Evolutionary conservation across 2,113 vertebrate genomes (phyloP), one percentile per base, ranked within the genome.

Genomic region (Sinocyclocheilus rhinocerous): DNA sequence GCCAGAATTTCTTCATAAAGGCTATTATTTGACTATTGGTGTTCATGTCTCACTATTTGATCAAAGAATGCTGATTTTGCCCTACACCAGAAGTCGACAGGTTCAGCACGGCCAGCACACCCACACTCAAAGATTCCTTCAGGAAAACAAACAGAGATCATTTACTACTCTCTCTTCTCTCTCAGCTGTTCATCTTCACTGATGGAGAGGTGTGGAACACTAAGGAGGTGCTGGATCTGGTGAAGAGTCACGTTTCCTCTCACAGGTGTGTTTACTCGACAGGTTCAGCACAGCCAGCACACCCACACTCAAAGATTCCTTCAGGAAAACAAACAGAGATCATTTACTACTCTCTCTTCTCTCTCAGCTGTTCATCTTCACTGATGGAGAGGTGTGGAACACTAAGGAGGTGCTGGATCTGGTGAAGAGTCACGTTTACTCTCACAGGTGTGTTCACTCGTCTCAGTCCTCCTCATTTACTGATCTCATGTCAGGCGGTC

Each of bases 211-310:
- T 89, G 59, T 4, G 1, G 0, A 63, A 63, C 59, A 63, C 59
- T 4, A 63, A 63, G 11, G 59, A 24, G 59, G 0, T 63, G 1
- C 59, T 63, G 59, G 59, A 63, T 4, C 59, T 63, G n/a, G 59
- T 63, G 55, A 57, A 57, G 18, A 57, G 18, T 8, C 55, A 57
- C 2, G 18, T 2, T 57, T 20, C 8, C 55, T 57, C 55, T 57
- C 55, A 57, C 55, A 57, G 55, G 55, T 57, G 55, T 0, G 52
- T 55, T 55, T n/a, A n/a, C 96, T 0, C 90, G 94, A 63, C 96
- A 97, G 92, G 96, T 97, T 91, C 87, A 36, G 3, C n/a, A 70
- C 26, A 26, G 6, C 26, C 26, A 26, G 26, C 26, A 26, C 26
- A 26, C 26, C 8, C n/a, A 70, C 36, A 45, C 50, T 2, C 22